Evolutionary conservation across 30 jellyfish, hydroid and myxozoan species (phyloP).

Genomic region (Nemopilema nomurai): DNA sequence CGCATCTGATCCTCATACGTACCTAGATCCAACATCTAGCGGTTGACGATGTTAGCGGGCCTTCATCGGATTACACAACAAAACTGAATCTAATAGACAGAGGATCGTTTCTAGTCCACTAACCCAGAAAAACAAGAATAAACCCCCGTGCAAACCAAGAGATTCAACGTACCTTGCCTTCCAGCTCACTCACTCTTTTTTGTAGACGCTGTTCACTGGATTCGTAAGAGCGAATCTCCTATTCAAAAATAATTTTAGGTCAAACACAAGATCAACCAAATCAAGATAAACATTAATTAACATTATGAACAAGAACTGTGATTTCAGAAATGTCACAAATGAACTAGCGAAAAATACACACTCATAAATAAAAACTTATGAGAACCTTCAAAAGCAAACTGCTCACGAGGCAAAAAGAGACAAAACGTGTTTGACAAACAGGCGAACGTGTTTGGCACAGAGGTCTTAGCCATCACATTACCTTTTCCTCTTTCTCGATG

Average conservation of each 20-base stretch:
- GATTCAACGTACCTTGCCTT: slow-evolving; percentile 44
- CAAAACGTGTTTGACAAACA: no score
- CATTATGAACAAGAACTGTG: background rate
- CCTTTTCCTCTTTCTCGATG: slow-evolving; percentile 83
- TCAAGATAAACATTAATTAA: background rate
- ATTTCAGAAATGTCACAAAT: background rate
- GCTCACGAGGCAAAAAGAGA: no score
- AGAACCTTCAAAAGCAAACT: background rate
- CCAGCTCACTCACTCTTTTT: slow-evolving; percentile 46
- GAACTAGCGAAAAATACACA: no score
- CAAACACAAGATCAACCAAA: background rate
- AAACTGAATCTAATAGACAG: no score
- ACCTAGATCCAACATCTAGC: no score
- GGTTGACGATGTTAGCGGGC: no score
- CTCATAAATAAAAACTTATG: no score
- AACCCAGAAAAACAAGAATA: no score
- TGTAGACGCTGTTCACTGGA: slow-evolving; percentile 43
- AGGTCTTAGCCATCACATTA: background rate
- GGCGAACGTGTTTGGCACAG: background rate
- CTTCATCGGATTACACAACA: no score
- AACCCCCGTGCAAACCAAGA: background rate
- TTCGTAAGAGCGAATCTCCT: slow-evolving; percentile 37
- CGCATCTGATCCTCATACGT: no score
- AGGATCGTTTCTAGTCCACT: no score
- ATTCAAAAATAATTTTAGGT: background rate